Percentiles rank a stretch among this genome's conserved stretches.
Evolutionary conservation across 1,140 invertebrate species (phyloP).

Genomic region (Callitettix versicolor): DNA sequence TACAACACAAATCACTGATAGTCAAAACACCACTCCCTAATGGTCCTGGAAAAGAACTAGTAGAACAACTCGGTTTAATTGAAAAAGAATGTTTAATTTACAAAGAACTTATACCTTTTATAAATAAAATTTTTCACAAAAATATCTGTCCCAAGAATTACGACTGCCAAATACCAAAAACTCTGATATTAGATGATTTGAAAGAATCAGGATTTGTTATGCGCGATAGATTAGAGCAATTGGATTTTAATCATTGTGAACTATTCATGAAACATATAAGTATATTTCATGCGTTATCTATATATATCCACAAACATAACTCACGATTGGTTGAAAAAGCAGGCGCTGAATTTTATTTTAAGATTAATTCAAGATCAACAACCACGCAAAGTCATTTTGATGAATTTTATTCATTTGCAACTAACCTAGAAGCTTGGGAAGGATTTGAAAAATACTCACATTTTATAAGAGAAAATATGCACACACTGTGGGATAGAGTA

Average conservation of each 20-base stretch:
- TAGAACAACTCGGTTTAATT: slow-evolving; percentile 35
- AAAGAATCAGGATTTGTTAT: slow-evolving; percentile 5
- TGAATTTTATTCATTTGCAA: neutral
- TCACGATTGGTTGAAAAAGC: slow-evolving; percentile 26
- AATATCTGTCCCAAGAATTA: neutral
- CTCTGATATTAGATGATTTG: slow-evolving; percentile 15
- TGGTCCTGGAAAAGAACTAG: slow-evolving; percentile 27
- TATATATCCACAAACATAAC: slow-evolving; percentile 40
- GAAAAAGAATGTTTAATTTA: slow-evolving; percentile 31
- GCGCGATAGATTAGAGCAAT: slow-evolving; percentile 2
- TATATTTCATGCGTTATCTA: slow-evolving; percentile 43
- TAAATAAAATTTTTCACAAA: slow-evolving; percentile 33
- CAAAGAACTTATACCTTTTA: slow-evolving; percentile 31
- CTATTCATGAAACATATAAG: slow-evolving; percentile 40
- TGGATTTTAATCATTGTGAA: slow-evolving; percentile 25
- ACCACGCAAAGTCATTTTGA: neutral
- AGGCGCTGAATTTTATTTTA: neutral
- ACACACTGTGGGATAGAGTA: neutral
- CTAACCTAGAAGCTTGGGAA: neutral
- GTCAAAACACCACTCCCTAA: slow-evolving; percentile 36
- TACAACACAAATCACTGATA: slow-evolving; percentile 30
- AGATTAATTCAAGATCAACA: neutral
- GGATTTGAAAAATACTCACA: neutral
- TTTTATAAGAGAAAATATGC: neutral
- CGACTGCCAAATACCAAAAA: slow-evolving; percentile 32